These are phyloP conservation scores for Leucania comma DNA, from an alignment of 2,888 invertebrate species.

Conservation along the genomic window DNA sequence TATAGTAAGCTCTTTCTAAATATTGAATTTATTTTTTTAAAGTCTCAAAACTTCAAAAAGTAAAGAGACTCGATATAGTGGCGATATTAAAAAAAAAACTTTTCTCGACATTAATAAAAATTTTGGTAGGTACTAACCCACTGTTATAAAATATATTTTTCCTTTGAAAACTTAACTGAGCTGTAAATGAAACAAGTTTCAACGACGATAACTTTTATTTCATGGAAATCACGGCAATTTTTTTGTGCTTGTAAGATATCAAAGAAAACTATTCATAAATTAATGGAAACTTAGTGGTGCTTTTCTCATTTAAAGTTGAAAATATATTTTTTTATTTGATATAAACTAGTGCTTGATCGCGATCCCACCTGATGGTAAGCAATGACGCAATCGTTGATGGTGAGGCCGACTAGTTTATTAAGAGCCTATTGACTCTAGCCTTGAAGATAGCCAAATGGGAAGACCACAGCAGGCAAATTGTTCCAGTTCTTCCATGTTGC, in stretches of 20 bases:
- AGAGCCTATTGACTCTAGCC: too few relatives aligned
- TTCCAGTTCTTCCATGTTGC: too few relatives aligned
- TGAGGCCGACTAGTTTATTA: too few relatives aligned
- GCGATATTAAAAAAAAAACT: constrained; percentile 15
- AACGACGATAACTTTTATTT: background rate
- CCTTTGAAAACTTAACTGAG: background rate
- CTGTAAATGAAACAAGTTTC: background rate
- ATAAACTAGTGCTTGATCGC: too few relatives aligned
- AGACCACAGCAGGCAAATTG: too few relatives aligned
- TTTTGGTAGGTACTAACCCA: background rate
- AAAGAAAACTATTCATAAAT: background rate
- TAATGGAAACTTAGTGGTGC: background rate
- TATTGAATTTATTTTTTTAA: background rate
- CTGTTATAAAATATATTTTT: background rate
- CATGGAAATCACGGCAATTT: background rate
- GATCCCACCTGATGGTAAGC: too few relatives aligned
- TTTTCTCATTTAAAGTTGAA: background rate
- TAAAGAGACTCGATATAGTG: background rate
- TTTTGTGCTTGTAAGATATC: background rate
- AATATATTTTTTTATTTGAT: too few relatives aligned
- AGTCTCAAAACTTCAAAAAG: constrained; percentile 38
- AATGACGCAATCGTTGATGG: too few relatives aligned
- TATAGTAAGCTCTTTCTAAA: background rate
- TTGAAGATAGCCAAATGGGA: too few relatives aligned
- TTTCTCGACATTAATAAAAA: background rate